Evolutionary conservation across 2,113 vertebrate genomes (phyloP).

Genomic region (Mungos mungo): DNA sequence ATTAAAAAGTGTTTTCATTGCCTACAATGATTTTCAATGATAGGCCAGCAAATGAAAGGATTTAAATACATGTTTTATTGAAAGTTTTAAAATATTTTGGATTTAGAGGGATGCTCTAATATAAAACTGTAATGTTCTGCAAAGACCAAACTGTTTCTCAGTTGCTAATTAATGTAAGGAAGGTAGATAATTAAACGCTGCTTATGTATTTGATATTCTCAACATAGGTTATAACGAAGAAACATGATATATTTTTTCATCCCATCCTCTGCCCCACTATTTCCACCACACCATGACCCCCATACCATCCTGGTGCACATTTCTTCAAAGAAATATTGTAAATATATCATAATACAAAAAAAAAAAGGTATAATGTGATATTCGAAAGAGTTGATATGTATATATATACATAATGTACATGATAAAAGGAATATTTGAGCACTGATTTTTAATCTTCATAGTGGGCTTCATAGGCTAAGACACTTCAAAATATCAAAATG

Average conservation of each 20-base stretch:
- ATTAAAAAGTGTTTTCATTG: constrained; percentile 57
- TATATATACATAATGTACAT: background rate
- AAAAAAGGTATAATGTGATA: background rate
- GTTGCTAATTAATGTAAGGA: background rate
- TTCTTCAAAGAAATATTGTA: background rate
- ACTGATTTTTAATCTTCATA: background rate
- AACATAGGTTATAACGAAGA: background rate
- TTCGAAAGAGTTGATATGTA: background rate
- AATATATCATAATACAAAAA: background rate
- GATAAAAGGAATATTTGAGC: background rate
- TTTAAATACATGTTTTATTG: constrained; percentile 57
- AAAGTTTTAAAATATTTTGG: constrained; percentile 36
- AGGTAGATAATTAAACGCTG: background rate
- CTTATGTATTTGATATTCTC: background rate
- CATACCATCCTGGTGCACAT: background rate
- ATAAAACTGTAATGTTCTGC: background rate
- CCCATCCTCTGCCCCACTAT: background rate
- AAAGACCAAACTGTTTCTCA: background rate
- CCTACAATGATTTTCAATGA: constrained; percentile 63
- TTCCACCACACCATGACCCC: background rate
- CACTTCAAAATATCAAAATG: background rate
- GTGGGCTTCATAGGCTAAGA: background rate
- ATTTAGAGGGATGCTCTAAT: constrained; percentile 44
- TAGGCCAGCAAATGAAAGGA: constrained; percentile 63
- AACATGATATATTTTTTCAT: background rate